Evolutionary conservation across 2,888 invertebrate species (phyloP).

Genomic region (Malthinus flaveolus): DNA sequence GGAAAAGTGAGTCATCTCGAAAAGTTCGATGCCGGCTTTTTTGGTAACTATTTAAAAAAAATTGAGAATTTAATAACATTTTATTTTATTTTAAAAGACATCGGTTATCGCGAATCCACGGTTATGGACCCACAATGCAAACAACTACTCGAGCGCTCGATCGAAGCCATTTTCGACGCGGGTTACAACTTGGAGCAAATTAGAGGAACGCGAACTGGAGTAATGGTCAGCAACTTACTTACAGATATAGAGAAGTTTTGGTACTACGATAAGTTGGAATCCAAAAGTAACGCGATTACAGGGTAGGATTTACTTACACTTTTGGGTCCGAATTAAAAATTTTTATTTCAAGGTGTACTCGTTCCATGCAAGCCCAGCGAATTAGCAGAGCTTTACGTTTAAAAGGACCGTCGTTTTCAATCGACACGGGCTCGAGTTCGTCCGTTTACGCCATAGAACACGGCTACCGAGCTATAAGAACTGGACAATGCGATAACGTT

Average conservation of each 20-base stretch:
- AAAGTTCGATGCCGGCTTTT: conserved; percentile 61
- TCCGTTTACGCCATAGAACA: conserved; percentile 85
- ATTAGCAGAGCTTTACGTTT: conserved; percentile 87
- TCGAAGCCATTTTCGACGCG: conserved; percentile 64
- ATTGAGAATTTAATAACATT: not conserved
- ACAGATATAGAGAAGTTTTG: conserved; percentile 77
- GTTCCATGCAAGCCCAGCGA: conserved; percentile 90
- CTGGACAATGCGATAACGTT: conserved; percentile 84
- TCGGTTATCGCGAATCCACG: conserved; percentile 69
- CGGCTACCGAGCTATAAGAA: conserved; percentile 76
- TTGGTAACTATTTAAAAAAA: conserved; percentile 47
- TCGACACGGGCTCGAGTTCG: conserved; percentile 96
- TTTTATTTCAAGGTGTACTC: conserved; percentile 65
- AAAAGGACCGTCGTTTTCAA: conserved; percentile 85
- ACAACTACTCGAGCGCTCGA: conserved; percentile 61
- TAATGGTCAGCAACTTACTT: conserved; percentile 77
- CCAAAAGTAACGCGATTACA: conserved; percentile 54
- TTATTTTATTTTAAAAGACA: conserved; percentile 42
- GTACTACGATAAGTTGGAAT: conserved; percentile 55
- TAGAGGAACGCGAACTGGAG: conserved; percentile 76
- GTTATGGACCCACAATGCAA: conserved; percentile 62
- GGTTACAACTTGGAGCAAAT: conserved; percentile 68
- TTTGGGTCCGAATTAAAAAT: not conserved
- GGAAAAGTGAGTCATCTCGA: conserved; percentile 64
- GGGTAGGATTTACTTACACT: conserved; percentile 51